Conservation (phyloP, 2,797 vertebrate species). For the Antrozous pallidus region DNA sequence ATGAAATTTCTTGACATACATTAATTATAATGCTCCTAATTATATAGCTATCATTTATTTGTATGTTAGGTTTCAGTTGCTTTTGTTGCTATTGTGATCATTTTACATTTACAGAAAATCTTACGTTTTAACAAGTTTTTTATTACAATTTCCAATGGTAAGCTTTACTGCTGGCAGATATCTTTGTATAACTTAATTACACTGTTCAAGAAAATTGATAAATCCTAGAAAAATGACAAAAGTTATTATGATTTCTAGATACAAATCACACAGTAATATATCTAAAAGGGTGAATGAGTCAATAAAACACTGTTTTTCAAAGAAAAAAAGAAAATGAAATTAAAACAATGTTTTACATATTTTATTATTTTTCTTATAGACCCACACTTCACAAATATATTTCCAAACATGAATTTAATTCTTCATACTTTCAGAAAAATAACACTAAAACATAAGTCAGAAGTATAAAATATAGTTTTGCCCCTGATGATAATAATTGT, state of each 20-base stretch:
- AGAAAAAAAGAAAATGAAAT: neutral
- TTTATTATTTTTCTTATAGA: neutral
- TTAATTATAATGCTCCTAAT: slow-evolving; percentile 70
- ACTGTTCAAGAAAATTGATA: slow-evolving; percentile 73
- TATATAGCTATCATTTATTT: slow-evolving; percentile 69
- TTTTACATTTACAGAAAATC: slow-evolving; percentile 75
- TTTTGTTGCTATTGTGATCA: slow-evolving; percentile 74
- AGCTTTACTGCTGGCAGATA: slow-evolving; percentile 68
- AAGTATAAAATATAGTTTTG: neutral
- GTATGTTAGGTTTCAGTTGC: slow-evolving; percentile 73
- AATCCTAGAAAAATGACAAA: slow-evolving; percentile 67
- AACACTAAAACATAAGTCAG: neutral
- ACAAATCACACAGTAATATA: slow-evolving; percentile 44
- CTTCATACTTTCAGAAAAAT: neutral
- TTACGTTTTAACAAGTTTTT: slow-evolving; percentile 77
- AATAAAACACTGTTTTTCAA: neutral
- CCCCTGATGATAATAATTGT: neutral
- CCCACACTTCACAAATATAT: neutral
- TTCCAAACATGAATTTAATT: neutral
- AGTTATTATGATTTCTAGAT: slow-evolving; percentile 68
- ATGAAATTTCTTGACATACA: slow-evolving; percentile 71
- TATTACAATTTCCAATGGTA: slow-evolving; percentile 69
- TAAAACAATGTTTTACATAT: neutral
- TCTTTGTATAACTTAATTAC: slow-evolving; percentile 78
- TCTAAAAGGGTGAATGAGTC: neutral